Percentiles rank a stretch among this genome's conserved stretches.
Evolutionary conservation across 2,113 vertebrate species (phyloP).

Genomic region (Rhegmatorhina hoffmannsi): DNA sequence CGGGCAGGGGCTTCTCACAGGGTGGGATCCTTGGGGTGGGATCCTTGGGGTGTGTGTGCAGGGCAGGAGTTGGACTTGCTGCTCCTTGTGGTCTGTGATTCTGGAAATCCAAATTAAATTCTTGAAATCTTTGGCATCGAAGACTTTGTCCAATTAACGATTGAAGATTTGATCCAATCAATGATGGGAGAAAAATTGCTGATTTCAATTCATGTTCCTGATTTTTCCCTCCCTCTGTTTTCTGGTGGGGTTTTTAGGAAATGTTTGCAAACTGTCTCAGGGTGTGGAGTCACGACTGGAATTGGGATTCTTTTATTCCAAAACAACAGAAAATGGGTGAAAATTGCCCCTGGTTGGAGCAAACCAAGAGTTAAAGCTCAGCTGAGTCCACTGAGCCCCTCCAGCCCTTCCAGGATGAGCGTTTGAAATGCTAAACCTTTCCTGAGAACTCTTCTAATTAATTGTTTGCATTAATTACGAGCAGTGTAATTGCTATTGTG

Average conservation of each 20-base stretch:
- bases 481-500: neutral
- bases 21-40: no score
- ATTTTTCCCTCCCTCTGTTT: neutral
- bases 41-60: neutral
- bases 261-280: neutral
- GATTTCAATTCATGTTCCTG: neutral
- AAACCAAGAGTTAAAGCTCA: neutral
- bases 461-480: neutral
- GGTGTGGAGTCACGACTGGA: neutral
- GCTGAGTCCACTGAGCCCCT: neutral
- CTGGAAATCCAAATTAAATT: neutral
- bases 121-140: neutral
- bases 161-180: no score
- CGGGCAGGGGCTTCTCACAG: neutral
- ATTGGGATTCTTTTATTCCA: neutral
- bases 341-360: neutral
- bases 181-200: neutral
- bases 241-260: neutral
- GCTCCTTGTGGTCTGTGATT: neutral
- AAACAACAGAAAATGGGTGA: neutral
- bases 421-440: neutral
- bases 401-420: neutral
- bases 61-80: fast-evolving
- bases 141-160: no score
- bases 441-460: neutral